Percentiles rank a stretch among this genome's conserved stretches.
Evolutionary conservation across 2,797 vertebrate species (phyloP).

Genomic region (Staurois parvus): DNA sequence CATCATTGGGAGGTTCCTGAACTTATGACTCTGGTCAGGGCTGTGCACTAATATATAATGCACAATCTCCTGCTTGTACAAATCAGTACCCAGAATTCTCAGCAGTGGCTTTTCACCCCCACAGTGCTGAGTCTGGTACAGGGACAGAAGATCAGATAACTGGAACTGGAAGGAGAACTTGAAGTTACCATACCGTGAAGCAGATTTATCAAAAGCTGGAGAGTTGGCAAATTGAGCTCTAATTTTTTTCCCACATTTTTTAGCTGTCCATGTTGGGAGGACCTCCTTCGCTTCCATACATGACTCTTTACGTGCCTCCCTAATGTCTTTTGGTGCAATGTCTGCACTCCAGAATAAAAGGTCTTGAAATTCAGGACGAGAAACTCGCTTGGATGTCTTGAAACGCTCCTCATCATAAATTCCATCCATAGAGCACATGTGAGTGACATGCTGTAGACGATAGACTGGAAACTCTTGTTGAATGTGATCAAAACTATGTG

Average conservation of each 20-base stretch:
- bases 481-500: background rate
- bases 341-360: conserved; percentile 21
- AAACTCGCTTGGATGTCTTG: background rate
- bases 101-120: background rate
- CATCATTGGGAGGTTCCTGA: background rate
- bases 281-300: background rate
- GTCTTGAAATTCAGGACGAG: background rate
- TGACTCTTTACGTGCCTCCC: background rate
- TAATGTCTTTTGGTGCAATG: background rate
- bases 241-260: background rate
- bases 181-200: conserved; percentile 12
- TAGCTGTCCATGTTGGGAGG: background rate
- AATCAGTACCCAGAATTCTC: conserved; percentile 7
- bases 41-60: conserved; percentile 23
- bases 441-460: background rate
- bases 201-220: conserved; percentile 4
- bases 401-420: background rate
- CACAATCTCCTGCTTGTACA: conserved; percentile 24
- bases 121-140: background rate
- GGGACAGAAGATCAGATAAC: conserved; percentile 21
- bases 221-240: background rate
- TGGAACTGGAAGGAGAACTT: too few relatives aligned
- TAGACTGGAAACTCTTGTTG: background rate
- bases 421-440: background rate
- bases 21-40: background rate